phyloP scores from a whole-genome alignment of 1,140 invertebrate genomes.

The Drosophila sucinea region DNA sequence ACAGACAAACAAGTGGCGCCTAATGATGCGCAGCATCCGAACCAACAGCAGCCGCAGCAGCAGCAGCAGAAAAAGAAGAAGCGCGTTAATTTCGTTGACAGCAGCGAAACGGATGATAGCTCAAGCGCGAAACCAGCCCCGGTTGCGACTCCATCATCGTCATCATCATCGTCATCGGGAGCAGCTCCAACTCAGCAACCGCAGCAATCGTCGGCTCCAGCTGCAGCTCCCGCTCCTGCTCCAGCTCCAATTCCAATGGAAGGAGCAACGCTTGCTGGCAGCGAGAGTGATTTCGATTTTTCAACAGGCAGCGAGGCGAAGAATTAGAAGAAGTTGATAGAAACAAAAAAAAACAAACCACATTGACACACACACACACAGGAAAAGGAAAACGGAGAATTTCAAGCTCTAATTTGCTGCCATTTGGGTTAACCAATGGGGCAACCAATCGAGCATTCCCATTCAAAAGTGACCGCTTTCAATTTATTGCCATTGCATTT shows the following conservation, averaged over 20 bases:
- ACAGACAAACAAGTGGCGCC: slow-evolving; percentile 73
- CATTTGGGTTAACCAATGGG: slow-evolving; percentile 72
- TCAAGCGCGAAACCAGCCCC: slow-evolving; percentile 73
- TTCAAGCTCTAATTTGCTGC: slow-evolving; percentile 73
- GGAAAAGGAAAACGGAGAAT: background rate
- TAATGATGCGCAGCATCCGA: slow-evolving; percentile 67
- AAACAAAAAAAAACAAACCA: background rate
- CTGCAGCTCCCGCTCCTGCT: background rate
- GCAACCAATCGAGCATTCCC: slow-evolving; percentile 37
- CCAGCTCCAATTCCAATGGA: background rate
- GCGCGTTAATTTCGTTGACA: slow-evolving; percentile 83
- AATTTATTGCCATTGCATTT: slow-evolving; percentile 67
- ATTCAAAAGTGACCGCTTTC: slow-evolving; percentile 55
- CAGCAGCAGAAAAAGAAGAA: slow-evolving; percentile 81
- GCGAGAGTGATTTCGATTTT: slow-evolving; percentile 82
- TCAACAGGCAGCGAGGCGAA: slow-evolving; percentile 78
- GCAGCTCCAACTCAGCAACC: background rate
- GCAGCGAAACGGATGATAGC: slow-evolving; percentile 83
- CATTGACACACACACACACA: background rate
- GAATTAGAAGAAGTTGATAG: slow-evolving; percentile 72
- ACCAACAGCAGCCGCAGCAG: slow-evolving; percentile 69
- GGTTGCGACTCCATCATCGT: slow-evolving; percentile 23
- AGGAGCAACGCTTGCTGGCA: slow-evolving; percentile 31
- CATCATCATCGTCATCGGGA: slow-evolving; percentile 12
- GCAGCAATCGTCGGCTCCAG: background rate